Percentiles rank a stretch among this genome's conserved stretches.
Evolutionary conservation across 2,888 invertebrate genomes (phyloP).

Genomic region (Prenolepis imparis): DNA sequence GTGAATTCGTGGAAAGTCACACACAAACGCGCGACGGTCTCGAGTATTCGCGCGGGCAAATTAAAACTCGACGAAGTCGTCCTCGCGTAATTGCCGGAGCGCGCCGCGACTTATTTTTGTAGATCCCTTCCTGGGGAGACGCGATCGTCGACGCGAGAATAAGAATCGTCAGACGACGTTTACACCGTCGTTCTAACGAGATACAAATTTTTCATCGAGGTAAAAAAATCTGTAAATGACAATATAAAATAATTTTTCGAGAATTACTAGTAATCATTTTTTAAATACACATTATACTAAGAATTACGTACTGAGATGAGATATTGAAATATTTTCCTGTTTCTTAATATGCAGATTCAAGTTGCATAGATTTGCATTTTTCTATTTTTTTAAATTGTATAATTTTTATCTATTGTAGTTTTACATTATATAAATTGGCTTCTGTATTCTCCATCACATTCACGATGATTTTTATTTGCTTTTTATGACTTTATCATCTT

Average conservation of each 20-base stretch:
- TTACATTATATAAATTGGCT: not conserved
- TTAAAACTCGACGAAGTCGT: conserved; percentile 73
- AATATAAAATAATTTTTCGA: not conserved
- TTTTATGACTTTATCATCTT: conserved; percentile 6
- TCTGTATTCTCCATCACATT: not conserved
- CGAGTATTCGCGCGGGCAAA: conserved; percentile 66
- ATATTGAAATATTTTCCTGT: not conserved
- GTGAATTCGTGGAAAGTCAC: conserved; percentile 69
- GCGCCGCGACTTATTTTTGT: conserved; percentile 74
- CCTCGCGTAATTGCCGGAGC: conserved; percentile 74
- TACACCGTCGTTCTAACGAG: conserved; percentile 52
- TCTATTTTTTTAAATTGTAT: not conserved
- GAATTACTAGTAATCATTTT: not conserved
- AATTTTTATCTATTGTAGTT: not conserved
- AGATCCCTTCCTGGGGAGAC: conserved; percentile 63
- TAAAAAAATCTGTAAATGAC: not conserved
- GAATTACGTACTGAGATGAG: not conserved
- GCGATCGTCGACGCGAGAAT: conserved; percentile 49
- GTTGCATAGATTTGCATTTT: not conserved
- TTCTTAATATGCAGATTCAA: not conserved
- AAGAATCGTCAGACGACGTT: conserved; percentile 65
- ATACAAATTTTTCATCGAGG: not conserved
- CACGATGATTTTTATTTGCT: not conserved
- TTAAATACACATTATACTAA: too few relatives aligned
- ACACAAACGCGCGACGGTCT: conserved; percentile 45